Evolutionary conservation across 2,888 invertebrate species (phyloP), one percentile per base, ranked within the genome.

Genomic region (Monopis laevigella): DNA sequence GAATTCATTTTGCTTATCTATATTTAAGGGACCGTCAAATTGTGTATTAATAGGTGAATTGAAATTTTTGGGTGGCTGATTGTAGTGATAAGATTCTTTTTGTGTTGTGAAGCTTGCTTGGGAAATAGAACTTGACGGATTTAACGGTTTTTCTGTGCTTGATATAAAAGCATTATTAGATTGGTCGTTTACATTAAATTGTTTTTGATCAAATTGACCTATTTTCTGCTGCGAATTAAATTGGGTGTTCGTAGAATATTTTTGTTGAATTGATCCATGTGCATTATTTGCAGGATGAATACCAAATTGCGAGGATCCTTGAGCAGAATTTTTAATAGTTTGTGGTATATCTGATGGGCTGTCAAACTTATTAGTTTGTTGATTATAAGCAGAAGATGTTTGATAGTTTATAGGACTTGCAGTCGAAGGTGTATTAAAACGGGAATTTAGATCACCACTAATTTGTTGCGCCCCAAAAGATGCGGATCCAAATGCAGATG

Each of bases 61-160:
- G 40, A 73, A 72, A 28, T 64, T 53, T 26, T 56, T 59, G 2
- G 59, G 51, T 12, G 77, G 73, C 43, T 58, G 59, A 26, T 62
- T 64, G 46, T 74, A 73, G 46, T 62, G 55, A 42, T 73, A 73
- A 10, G 69, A 64, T 42, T 62, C 46, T n/a, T n/a, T n/a, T n/a
- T n/a, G n/a, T n/a, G n/a, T n/a, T n/a, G n/a, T n/a, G n/a, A n/a
- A n/a, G n/a, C n/a, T n/a, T n/a, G n/a, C n/a, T n/a, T n/a, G n/a
- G n/a, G n/a, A n/a, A n/a, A n/a, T n/a, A n/a, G n/a, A n/a, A n/a
- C n/a, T n/a, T n/a, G n/a, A n/a, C n/a, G n/a, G n/a, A n/a, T n/a
- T n/a, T n/a, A n/a, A n/a, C n/a, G n/a, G n/a, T n/a, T n/a, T n/a
- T n/a, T n/a, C n/a, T n/a, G n/a, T n/a, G n/a, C n/a, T n/a, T n/a